These are phyloP conservation scores for Darevskia mixta DNA, from an alignment of 2,797 vertebrate genomes.

Conservation along the genomic window DNA sequence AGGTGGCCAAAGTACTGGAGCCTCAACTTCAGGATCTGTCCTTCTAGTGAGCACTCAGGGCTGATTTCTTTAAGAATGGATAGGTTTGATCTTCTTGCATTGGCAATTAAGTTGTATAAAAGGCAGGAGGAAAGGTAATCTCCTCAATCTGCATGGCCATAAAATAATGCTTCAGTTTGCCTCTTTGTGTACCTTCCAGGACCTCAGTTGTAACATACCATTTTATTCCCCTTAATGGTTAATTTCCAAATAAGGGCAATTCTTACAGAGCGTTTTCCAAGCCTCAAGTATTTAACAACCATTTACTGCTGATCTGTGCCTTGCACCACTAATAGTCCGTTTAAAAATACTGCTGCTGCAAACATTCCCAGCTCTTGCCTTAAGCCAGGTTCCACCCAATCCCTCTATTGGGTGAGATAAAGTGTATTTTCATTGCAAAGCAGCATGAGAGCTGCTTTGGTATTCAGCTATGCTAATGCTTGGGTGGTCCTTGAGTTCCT, in stretches of 20 bases:
- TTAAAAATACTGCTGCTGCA: constrained; percentile 31
- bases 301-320: constrained; percentile 13
- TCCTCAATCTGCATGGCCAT: neutral
- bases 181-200: neutral
- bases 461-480: constrained; percentile 12
- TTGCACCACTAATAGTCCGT: neutral
- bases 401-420: neutral
- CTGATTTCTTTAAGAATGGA: no score
- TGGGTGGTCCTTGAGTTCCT: constrained; percentile 37
- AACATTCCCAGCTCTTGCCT: constrained; percentile 9
- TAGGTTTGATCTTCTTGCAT: no score
- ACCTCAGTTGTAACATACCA: neutral
- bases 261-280: constrained; percentile 12
- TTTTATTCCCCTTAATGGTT: constrained; percentile 18
- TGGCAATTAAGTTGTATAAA: neutral
- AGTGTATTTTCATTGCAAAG: constrained; percentile 14
- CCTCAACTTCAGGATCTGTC: no score
- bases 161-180: neutral
- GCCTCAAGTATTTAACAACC: constrained; percentile 11
- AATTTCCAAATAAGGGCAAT: constrained; percentile 24
- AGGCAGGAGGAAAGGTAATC: neutral
- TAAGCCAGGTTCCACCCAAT: neutral
- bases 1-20: no score
- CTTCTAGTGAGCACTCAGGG: no score
- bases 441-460: neutral